phyloP scores from a whole-genome alignment of 2,113 vertebrate genomes.

The Cervus canadensis region DNA sequence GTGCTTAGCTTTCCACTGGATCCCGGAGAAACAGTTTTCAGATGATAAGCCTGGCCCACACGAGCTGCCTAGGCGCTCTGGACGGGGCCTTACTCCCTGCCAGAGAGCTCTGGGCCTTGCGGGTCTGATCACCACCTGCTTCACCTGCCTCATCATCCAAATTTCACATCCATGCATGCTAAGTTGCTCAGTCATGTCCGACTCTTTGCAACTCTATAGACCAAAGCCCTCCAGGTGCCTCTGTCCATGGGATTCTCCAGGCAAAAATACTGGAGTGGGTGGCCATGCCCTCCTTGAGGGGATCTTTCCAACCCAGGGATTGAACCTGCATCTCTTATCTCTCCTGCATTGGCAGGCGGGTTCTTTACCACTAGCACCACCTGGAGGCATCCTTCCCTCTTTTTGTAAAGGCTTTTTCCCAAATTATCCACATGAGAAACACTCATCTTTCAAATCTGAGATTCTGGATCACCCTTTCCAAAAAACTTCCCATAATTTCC shows the following conservation, averaged over 20 bases:
- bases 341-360: background rate
- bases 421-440: background rate
- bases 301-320: background rate
- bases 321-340: background rate
- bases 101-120: fast-evolving
- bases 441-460: background rate
- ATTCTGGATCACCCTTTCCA: background rate
- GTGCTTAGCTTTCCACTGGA: background rate
- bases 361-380: background rate
- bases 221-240: background rate
- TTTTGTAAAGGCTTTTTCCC: background rate
- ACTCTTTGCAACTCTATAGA: background rate
- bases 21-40: background rate
- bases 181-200: background rate
- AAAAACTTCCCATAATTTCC: background rate
- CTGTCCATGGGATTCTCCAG: background rate
- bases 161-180: background rate
- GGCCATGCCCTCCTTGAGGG: background rate
- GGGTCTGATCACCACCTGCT: background rate
- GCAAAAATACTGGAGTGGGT: background rate
- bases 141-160: no score
- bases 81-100: fast-evolving
- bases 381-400: background rate
- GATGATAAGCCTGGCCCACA: background rate
- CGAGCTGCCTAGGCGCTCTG: background rate